phyloP scores from a whole-genome alignment of 2,113 vertebrate genomes.

The Takifugu bimaculatus region DNA sequence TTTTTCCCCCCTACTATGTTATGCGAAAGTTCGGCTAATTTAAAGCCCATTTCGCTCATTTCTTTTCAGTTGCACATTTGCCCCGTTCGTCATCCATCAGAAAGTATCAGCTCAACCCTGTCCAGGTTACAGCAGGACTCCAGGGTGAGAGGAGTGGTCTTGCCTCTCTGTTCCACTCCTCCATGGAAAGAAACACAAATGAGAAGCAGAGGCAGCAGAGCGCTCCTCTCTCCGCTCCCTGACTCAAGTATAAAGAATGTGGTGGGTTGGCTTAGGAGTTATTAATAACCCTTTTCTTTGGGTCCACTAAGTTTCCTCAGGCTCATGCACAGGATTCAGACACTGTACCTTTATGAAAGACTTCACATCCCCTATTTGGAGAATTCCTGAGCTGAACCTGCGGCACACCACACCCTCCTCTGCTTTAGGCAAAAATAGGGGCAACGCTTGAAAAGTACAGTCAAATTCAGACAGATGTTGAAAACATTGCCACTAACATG shows the following conservation, averaged over 20 bases:
- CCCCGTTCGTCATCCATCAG: not conserved
- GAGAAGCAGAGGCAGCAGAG: constrained; percentile 66
- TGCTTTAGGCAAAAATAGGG: not conserved
- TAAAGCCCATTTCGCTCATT: constrained; percentile 1
- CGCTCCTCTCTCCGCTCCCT: constrained; percentile 49
- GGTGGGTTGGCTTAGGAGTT: constrained; percentile 69
- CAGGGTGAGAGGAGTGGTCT: constrained; percentile 42
- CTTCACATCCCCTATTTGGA: constrained; percentile 57
- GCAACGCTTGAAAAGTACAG: not conserved
- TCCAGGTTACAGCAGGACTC: constrained; percentile 17
- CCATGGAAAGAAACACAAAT: constrained; percentile 76
- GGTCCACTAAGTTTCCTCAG: constrained; percentile 68
- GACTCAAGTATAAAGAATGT: constrained; percentile 77
- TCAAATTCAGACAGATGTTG: too few species aligned
- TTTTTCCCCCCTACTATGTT: not conserved
- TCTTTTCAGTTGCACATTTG: not conserved
- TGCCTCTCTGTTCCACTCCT: constrained; percentile 55
- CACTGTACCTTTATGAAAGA: constrained; percentile 64
- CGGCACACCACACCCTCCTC: constrained; percentile 31
- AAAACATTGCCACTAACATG: too few species aligned
- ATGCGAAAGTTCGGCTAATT: not conserved
- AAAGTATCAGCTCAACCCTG: constrained; percentile 17
- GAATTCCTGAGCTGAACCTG: constrained; percentile 26
- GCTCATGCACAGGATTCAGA: constrained; percentile 51
- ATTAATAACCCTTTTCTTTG: constrained; percentile 79